Base-by-base conservation (phyloP, 1,140 invertebrate genomes). In the Drosophila setifemur region DNA sequence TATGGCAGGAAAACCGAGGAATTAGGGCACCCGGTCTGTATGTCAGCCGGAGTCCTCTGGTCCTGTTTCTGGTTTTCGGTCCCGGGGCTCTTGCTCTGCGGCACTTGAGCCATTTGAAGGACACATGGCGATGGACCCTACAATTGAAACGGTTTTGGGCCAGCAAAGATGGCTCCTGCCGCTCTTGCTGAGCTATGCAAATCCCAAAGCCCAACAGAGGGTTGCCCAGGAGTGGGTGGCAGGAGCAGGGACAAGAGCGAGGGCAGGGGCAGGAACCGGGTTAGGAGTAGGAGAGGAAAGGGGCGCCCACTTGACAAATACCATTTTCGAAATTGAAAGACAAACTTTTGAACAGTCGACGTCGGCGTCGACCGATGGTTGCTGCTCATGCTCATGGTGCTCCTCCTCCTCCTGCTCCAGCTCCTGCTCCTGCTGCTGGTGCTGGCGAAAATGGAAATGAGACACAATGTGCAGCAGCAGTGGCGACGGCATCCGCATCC, bases 261-360 rank as follows among this genome's bases (percentile, higher is more conserved):
- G 5, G 8, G 16, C 2, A 14, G 3, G 39, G 4, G 6, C 12
- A 16, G 2, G 60, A 23, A 2, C 4, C 11, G 12, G 23, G 19
- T 4, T 8, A 4, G n/a, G 16, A 1, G 16, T 3, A 31, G 7
- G 8, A 11, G 25, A 3, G 60, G 26, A 28, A n/a, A 45, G 53
- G 14, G 40, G 48, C 81, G 45, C 81, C 81, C 81, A 85, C 87
- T 89, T 76, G 82, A 85, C 87, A 89, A 89, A 89, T 89, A 89
- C 87, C 87, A 89, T 89, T 89, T 89, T 89, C 82, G 75, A 89
- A 89, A 89, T 89, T 89, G 87, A 89, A 89, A 89, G 87, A 89
- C 87, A 89, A 89, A 89, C 87, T 89, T 89, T 89, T 82, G 71
- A 87, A 73, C 75, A 87, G 81, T 87, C 71, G 81, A 75, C 79